Conservation (phyloP, 2,888 invertebrate genomes). For the Euphydryas editha region DNA sequence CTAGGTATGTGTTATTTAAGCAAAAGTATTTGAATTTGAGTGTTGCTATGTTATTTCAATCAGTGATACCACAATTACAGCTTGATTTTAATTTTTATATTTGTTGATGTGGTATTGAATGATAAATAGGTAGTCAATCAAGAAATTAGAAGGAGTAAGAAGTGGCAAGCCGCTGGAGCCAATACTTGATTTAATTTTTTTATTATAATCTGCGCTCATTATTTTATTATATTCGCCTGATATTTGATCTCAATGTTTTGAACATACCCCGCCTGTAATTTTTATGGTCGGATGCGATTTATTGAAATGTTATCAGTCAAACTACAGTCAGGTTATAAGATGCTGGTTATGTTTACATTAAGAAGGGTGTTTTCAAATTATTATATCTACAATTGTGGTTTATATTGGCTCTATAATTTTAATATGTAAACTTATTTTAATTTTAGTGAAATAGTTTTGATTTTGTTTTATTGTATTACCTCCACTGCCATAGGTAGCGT, state of each 20-base stretch:
- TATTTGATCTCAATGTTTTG: constrained; percentile 47
- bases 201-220: constrained; percentile 5
- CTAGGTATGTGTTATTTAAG: too few relatives aligned
- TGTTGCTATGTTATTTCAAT: too few relatives aligned
- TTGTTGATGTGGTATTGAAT: too few relatives aligned
- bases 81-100: too few relatives aligned
- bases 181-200: constrained; percentile 7
- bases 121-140: too few relatives aligned
- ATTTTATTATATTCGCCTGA: constrained; percentile 35
- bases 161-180: too few relatives aligned
- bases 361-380: constrained; percentile 9
- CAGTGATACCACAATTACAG: too few relatives aligned
- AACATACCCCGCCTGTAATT: constrained; percentile 25
- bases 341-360: constrained; percentile 15
- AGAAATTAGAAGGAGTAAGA: too few relatives aligned
- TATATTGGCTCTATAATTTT: constrained; percentile 21
- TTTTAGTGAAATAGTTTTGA: constrained; percentile 23
- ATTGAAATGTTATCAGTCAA: constrained; percentile 12
- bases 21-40: too few relatives aligned
- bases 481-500: constrained; percentile 12
- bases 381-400: constrained; percentile 1
- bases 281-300: constrained; percentile 14
- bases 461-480: constrained; percentile 7
- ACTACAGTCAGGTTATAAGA: constrained; percentile 20
- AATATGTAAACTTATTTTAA: constrained; percentile 18